A percentile compares a stretch with the other conserved stretches of the same genome.
phyloP scores from a whole-genome alignment of 1,140 invertebrate species.

The Phymastichus coffea region DNA sequence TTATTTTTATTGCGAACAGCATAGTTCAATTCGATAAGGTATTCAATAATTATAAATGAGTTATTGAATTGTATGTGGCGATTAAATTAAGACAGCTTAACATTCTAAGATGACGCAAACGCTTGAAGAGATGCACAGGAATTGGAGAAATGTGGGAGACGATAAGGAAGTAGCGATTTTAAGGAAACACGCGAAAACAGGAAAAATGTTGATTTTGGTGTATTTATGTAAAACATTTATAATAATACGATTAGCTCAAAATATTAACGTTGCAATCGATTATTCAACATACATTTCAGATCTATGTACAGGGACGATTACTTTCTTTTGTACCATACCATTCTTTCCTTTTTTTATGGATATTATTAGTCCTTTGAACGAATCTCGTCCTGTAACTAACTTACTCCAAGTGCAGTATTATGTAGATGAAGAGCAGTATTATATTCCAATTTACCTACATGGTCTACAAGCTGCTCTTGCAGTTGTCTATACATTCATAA shows the following conservation, averaged over 20 bases:
- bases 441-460: constrained; percentile 3
- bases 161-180: neutral
- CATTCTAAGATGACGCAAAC: neutral
- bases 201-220: neutral
- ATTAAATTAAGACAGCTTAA: neutral
- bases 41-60: too few relatives aligned
- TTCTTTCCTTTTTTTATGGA: neutral
- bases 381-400: neutral
- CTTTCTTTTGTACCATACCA: neutral
- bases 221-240: neutral
- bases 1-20: neutral
- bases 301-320: too few relatives aligned
- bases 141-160: neutral
- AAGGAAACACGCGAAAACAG: neutral
- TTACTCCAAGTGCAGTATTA: constrained; percentile 3
- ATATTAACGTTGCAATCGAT: too few relatives aligned
- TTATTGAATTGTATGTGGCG: neutral
- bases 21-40: neutral
- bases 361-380: neutral
- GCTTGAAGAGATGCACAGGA: neutral
- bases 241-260: too few relatives aligned
- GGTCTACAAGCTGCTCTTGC: neutral
- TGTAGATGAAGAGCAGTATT: constrained; percentile 4
- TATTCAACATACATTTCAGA: too few relatives aligned
- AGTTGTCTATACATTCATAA: neutral